Base-by-base conservation (phyloP, 2,113 vertebrate genomes). In the Cephalopterus ornatus region DNA sequence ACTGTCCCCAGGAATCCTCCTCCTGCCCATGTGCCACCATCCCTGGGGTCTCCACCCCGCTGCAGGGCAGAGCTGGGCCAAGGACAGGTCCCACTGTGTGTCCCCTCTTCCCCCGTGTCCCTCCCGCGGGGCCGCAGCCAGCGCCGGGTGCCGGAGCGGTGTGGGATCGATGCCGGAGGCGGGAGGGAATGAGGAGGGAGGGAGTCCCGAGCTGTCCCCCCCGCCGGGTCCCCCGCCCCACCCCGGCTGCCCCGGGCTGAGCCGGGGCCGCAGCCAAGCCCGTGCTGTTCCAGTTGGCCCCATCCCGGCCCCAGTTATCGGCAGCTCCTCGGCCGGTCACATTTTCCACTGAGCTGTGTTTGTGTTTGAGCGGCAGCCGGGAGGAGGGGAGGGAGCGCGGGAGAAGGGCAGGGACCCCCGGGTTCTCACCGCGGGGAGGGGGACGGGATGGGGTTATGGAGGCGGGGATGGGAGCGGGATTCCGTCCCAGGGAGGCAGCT, bases 301-400 rank as follows among this genome's bases (percentile, higher is more conserved):
- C 83, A 3, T 10, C 35, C 7, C 7, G 49, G 74, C 76, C 52
- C 50, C 35, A 49, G 80, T 89, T 96, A 86, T 94, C 96, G 70
- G 35, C 59, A 42, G 88, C 85, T 73, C 49, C 30, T 1, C 9
- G 12, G 42, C 71, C 6, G 70, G 27, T 93, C 89, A 97, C 77
- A 92, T 94, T 97, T 96, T 95, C 94, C 92, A 91, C 53, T 62
- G 89, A 67, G 76, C 80, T 12, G 3, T 47, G 88, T 75, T 93
- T 86, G 83, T 55, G 84, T 87, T 76, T 6, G 46, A 53, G 52
- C 58, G 10, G 89, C 39, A 5, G 8, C 41, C 3, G 65, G 68
- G 73, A 72, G 71, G n/a, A 32, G 39, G 22, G 88, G 58, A 37
- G 14, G 44, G 62, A 67, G 68, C 1, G 2, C 12, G 3, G 67